Evolutionary conservation across 2,888 invertebrate genomes (phyloP).

Genomic region (Formica aserva): DNA sequence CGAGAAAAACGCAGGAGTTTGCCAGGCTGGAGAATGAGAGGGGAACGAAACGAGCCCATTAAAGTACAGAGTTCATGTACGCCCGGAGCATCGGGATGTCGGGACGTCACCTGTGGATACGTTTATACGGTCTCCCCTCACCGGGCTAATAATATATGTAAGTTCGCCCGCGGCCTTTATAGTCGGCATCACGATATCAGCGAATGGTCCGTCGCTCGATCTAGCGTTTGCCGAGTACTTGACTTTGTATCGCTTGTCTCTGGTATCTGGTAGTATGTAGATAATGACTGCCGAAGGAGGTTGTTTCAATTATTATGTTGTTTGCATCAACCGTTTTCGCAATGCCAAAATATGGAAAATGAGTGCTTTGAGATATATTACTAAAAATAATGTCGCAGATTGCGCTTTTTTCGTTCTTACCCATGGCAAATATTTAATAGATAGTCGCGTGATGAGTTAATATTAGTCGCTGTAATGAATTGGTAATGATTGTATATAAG

Average conservation of each 20-base stretch:
- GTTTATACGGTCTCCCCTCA: constrained; percentile 68
- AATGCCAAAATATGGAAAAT: neutral
- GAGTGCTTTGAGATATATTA: constrained; percentile 22
- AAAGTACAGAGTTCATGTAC: constrained; percentile 74
- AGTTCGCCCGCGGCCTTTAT: constrained; percentile 66
- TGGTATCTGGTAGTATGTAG: neutral
- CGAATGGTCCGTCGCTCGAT: constrained; percentile 23
- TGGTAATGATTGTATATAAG: constrained; percentile 4
- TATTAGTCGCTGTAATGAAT: neutral
- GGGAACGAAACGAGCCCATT: constrained; percentile 69
- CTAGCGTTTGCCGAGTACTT: constrained; percentile 27
- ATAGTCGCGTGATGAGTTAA: constrained; percentile 1
- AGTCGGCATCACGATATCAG: constrained; percentile 61
- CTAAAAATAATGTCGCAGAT: constrained; percentile 5
- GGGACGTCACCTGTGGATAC: constrained; percentile 71
- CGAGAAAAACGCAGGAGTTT: constrained; percentile 18
- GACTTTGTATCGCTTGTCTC: constrained; percentile 14
- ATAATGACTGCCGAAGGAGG: constrained; percentile 11
- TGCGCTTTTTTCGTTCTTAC: neutral
- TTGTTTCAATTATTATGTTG: constrained; percentile 13
- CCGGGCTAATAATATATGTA: constrained; percentile 70
- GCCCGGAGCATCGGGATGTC: constrained; percentile 70
- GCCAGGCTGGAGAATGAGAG: constrained; percentile 25
- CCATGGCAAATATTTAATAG: neutral
- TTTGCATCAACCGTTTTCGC: neutral